Percentiles rank a stretch among this genome's conserved stretches.
phyloP scores from a whole-genome alignment of 2,888 invertebrate species.

The Trachelus tabidus region DNA sequence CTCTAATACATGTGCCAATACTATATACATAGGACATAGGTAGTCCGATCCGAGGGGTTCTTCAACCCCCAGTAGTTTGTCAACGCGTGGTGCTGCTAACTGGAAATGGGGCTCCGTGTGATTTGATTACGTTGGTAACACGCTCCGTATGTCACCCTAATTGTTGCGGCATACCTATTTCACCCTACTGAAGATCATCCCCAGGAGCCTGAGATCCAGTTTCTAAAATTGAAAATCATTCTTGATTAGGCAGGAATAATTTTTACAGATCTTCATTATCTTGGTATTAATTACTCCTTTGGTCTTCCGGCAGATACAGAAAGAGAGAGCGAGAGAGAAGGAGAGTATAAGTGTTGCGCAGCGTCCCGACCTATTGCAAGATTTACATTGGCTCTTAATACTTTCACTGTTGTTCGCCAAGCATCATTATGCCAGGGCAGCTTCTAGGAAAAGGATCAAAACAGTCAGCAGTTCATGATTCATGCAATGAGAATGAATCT shows the following conservation, averaged over 20 bases:
- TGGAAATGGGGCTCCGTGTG: conserved; percentile 40
- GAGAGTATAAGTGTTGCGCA: neutral
- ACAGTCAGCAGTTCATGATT: neutral
- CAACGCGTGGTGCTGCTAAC: conserved; percentile 27
- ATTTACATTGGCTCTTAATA: neutral
- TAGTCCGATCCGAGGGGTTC: conserved; percentile 8
- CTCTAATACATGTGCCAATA: conserved; percentile 21
- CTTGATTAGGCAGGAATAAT: neutral
- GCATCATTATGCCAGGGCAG: neutral
- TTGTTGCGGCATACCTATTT: conserved; percentile 35
- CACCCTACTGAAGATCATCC: conserved; percentile 9
- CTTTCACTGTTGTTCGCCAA: neutral
- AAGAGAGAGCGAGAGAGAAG: neutral
- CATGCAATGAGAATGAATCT: neutral
- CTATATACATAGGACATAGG: neutral
- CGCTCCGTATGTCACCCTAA: conserved; percentile 50
- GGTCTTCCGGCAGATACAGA: neutral
- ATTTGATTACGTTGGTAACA: conserved; percentile 52
- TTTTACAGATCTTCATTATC: neutral
- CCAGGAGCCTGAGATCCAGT: neutral
- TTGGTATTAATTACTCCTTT: neutral
- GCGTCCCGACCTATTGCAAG: neutral
- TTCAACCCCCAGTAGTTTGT: conserved; percentile 25
- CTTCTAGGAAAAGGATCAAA: neutral
- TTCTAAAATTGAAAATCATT: neutral